Evolutionary conservation across 2,113 vertebrate genomes (phyloP), one percentile per base, ranked within the genome.

Genomic region (Myrmophylax atrothorax): DNA sequence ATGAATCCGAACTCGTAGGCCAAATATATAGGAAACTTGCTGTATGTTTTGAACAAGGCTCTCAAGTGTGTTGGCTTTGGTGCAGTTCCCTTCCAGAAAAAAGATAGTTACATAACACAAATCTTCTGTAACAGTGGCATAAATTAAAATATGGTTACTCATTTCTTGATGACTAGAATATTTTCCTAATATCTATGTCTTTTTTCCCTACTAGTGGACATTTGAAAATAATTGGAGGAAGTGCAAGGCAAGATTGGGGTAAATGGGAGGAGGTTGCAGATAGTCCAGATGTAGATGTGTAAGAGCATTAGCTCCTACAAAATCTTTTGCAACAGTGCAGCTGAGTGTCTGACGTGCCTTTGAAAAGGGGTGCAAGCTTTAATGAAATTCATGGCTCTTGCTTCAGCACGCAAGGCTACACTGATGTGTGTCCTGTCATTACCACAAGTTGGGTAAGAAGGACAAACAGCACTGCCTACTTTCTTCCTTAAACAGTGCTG

Each of bases 111-210:
- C 33, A 11, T n/a, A 8, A 31, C 31, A 52, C 13, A 56, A 19
- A 63, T 72, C 20, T 23, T 46, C 9, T 19, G 5, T 14, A 10
- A 29, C 52, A 85, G 18, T 20, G 24, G 31, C 46, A 53, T 1
- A 33, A 63, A 66, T 37, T 69, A 16, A 47, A 62, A 72, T 70
- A 29, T 0, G 0, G 8, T 42, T 33, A 62, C 14, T 63, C 0
- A 0, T 79, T 76, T 49, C 23, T 62, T 42, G 29, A n/a, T 73
- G 37, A 50, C 59, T 80, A 25, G 14, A 47, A 35, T 89, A 49
- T 58, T 62, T 80, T 80, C 83, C 33, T 40, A 28, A 2, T 29
- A 24, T 42, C 14, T 44, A 24, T 58, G 8, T 35, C 10, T 12
- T 81, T 87, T 87, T 35, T 79, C 56, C 35, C 52, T 60, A 4